Evolutionary conservation across 2,888 invertebrate species (phyloP).

Genomic region (Salticus scenicus): DNA sequence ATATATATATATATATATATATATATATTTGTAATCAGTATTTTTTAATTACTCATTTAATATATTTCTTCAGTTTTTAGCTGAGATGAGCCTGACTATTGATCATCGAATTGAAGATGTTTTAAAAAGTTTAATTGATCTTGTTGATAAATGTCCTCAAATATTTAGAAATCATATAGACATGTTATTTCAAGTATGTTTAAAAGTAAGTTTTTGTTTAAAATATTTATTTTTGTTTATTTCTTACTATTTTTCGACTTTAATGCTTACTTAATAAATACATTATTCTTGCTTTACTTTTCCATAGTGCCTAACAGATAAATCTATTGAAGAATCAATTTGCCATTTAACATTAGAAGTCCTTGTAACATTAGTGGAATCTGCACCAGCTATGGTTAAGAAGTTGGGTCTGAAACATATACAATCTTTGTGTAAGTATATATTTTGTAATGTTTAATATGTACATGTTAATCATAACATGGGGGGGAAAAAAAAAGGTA

Average conservation of each 20-base stretch:
- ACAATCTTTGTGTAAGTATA: conserved; percentile 78
- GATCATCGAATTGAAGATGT: conserved; percentile 85
- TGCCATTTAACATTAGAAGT: conserved; percentile 91
- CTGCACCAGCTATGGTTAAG: conserved; percentile 96
- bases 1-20: no score
- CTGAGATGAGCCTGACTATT: conserved; percentile 88
- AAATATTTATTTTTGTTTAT: no score
- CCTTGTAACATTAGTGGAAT: conserved; percentile 89
- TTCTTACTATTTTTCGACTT: no score
- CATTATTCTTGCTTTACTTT: no score
- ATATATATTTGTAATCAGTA: no score
- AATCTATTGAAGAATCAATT: neutral
- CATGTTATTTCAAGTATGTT: conserved; percentile 89
- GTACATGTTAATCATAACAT: no score
- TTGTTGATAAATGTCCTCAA: conserved; percentile 95
- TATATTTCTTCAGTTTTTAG: conserved; percentile 80
- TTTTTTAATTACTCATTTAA: no score
- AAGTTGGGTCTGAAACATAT: conserved; percentile 92
- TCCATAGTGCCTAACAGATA: conserved; percentile 21
- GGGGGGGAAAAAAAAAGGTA: no score
- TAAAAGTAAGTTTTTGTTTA: conserved; percentile 81
- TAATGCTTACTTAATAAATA: neutral
- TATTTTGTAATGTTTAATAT: no score
- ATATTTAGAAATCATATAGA: conserved; percentile 91
- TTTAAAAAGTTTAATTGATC: conserved; percentile 93